Conservation (phyloP, 2,113 vertebrate species). For the Sylvia atricapilla region DNA sequence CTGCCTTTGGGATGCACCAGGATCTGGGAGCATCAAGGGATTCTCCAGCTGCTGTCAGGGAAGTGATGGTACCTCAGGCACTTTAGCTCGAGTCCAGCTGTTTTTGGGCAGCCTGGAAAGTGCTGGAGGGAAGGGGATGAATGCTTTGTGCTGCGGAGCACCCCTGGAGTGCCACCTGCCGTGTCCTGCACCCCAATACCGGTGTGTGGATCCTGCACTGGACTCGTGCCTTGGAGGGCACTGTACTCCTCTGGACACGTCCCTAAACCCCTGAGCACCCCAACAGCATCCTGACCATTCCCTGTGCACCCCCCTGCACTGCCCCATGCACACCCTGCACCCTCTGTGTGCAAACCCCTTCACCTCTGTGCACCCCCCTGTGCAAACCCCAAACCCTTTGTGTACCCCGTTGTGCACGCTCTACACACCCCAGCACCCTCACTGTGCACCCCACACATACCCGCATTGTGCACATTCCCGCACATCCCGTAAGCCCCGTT, state of each 20-base stretch:
- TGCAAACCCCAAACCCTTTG: neutral
- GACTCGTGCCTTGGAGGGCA: accelerated
- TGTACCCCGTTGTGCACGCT: neutral
- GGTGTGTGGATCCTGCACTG: accelerated
- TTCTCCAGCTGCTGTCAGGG: accelerated
- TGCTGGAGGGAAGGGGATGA: neutral
- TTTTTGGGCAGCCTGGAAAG: neutral
- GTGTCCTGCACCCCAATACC: accelerated
- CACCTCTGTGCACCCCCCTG: no score
- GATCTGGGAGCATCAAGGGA: neutral
- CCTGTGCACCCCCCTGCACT: no score
- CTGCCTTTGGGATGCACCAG: neutral
- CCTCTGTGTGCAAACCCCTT: neutral
- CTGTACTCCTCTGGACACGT: neutral
- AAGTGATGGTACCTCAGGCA: accelerated
- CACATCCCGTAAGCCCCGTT: neutral
- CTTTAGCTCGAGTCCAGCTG: neutral
- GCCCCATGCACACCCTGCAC: neutral
- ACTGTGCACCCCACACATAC: neutral
- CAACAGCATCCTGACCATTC: neutral
- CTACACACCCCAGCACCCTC: neutral
- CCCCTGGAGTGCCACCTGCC: neutral
- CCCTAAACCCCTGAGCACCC: neutral
- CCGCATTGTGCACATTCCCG: no score
- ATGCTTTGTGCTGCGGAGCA: neutral